Evolutionary conservation across 1,140 invertebrate genomes (phyloP), one percentile per base, ranked within the genome.

Genomic region (Caerostris darwini): DNA sequence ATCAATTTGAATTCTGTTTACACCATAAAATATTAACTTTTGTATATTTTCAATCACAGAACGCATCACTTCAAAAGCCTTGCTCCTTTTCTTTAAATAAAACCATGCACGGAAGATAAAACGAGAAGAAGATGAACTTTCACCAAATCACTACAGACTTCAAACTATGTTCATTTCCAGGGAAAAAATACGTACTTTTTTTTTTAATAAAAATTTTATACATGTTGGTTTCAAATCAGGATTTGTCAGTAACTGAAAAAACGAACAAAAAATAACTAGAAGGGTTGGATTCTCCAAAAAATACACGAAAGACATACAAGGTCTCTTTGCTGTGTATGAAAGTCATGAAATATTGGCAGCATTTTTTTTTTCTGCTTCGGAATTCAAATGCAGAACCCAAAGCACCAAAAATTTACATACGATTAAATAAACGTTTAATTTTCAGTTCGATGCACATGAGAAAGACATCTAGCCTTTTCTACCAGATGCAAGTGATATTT

Each of bases 371-470:
- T 57, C 57, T 7, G 71, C 58, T 34, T 57, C n/a, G 53, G 19
- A 6, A 67, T 17, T 57, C 50, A 14, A 7, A 54, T 59, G 12
- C 12, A 64, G 53, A 88, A 53, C 53, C 17, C 59, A 17, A 86
- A 86, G 34, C 10, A 14, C 10, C 6, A 34, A 17, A 82, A 91
- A 82, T 91, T 81, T 91, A 61, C 90, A 91, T 91, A 81, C 90
- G 90, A 91, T 91, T 91, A 59, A 81, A 91, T 59, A 82, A 91
- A 81, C 71, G 58, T 81, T 91, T 91, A 82, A 90, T 4, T 85
- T 85, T 7, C 58, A n/a, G 50, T 67, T 10, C 59, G 14, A 53
- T 58, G 67, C n/a, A 87, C 5, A 53, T 12, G 58, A 34, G 54
- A 61, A 61, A 64, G 50, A 85, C 53, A 34, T 34, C 34, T 34